Percentiles rank a stretch among this genome's conserved stretches.
Conservation (phyloP, 1,140 invertebrate species). For the Danaus melanippus region DNA sequence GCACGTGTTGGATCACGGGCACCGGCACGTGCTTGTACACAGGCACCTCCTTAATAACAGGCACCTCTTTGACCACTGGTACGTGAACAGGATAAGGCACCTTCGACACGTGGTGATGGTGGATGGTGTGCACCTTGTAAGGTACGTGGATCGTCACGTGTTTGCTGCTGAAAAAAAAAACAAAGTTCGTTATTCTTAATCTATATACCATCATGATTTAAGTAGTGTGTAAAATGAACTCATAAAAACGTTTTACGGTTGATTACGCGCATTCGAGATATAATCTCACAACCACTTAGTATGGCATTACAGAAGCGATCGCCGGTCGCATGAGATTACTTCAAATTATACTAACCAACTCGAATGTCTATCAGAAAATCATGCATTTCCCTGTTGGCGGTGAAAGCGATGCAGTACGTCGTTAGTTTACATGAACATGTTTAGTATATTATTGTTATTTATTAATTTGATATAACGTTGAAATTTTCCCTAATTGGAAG, state of each 20-base stretch:
- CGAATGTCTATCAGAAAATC: slow-evolving; percentile 2
- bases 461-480: neutral
- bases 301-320: no score
- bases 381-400: slow-evolving; percentile 1
- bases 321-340: neutral
- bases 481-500: no score
- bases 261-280: no score
- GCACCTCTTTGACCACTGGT: slow-evolving; percentile 63
- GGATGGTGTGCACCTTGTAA: slow-evolving; percentile 75
- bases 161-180: slow-evolving; percentile 55
- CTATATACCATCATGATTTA: no score
- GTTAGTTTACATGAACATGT: slow-evolving; percentile 2
- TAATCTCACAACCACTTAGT: no score
- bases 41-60: slow-evolving; percentile 56
- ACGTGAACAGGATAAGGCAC: slow-evolving; percentile 70
- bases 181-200: neutral
- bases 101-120: slow-evolving; percentile 76
- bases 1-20: slow-evolving; percentile 50
- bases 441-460: slow-evolving; percentile 1
- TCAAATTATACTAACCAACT: neutral
- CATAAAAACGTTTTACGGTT: no score
- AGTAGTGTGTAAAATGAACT: no score
- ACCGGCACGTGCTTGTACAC: slow-evolving; percentile 55
- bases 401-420: slow-evolving; percentile 3
- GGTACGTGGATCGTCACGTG: slow-evolving; percentile 76